These are phyloP conservation scores for Ochlodes sylvanus DNA, from an alignment of 2,888 invertebrate genomes.

Conservation along the genomic window DNA sequence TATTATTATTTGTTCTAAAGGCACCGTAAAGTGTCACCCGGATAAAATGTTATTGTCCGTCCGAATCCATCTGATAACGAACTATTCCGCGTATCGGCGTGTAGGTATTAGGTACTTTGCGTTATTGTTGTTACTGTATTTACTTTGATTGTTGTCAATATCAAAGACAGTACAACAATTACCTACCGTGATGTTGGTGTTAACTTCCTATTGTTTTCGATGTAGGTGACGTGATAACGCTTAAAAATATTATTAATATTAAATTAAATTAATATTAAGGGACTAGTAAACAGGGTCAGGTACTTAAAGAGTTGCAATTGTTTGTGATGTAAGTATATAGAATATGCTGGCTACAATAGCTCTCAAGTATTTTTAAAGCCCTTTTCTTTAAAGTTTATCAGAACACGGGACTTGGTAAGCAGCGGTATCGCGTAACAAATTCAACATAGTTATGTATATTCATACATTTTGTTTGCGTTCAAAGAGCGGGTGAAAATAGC, in stretches of 20 bases:
- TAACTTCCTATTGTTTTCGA: neutral
- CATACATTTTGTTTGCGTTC: too few species aligned
- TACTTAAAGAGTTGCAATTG: too few species aligned
- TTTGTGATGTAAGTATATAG: too few species aligned
- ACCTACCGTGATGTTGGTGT: neutral
- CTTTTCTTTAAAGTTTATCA: too few species aligned
- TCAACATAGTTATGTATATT: too few species aligned
- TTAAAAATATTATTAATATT: too few species aligned
- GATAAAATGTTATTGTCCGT: neutral
- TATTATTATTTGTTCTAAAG: neutral
- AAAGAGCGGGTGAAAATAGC: too few species aligned
- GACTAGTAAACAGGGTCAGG: too few species aligned
- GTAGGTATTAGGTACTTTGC: neutral
- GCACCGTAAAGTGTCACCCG: neutral
- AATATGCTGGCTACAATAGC: too few species aligned
- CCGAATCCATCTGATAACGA: neutral
- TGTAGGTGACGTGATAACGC: too few species aligned
- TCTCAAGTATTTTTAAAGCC: too few species aligned
- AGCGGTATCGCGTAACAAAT: neutral
- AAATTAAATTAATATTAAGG: too few species aligned
- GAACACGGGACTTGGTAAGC: neutral
- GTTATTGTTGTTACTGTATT: neutral
- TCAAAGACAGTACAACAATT: neutral
- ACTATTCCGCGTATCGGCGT: slow-evolving; percentile 1
- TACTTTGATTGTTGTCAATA: neutral